A percentile compares a stretch with the other conserved stretches of the same genome.
phyloP scores from a whole-genome alignment of 2,797 vertebrate genomes.

The Hydrophis major region DNA sequence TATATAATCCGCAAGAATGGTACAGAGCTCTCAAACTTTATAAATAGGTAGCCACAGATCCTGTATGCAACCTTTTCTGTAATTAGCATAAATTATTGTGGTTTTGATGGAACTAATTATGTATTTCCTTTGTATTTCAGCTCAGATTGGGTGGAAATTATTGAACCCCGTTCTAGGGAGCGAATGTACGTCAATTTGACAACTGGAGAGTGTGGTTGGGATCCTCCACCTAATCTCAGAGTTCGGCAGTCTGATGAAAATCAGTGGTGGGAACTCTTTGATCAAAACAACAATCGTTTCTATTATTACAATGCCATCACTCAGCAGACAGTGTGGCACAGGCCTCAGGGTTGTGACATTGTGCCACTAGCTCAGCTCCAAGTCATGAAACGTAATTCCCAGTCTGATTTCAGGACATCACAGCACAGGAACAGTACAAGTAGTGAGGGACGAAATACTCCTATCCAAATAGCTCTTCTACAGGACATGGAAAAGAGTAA shows the following conservation, averaged over 20 bases:
- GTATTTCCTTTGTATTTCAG: conserved; percentile 62
- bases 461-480: conserved; percentile 57
- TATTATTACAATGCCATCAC: conserved; percentile 90
- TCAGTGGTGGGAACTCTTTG: conserved; percentile 94
- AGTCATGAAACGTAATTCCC: conserved; percentile 81
- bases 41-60: background rate
- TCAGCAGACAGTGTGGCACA: conserved; percentile 86
- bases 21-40: background rate
- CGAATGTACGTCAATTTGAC: conserved; percentile 89
- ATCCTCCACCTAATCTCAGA: conserved; percentile 76
- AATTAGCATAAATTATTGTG: background rate
- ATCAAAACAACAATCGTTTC: conserved; percentile 85
- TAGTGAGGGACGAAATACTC: conserved; percentile 71
- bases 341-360: conserved; percentile 85
- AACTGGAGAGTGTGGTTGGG: conserved; percentile 88
- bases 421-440: conserved; percentile 61
- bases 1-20: background rate
- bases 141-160: conserved; percentile 91
- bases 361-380: conserved; percentile 89
- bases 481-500: conserved; percentile 66
- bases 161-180: conserved; percentile 87
- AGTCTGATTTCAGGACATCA: conserved; percentile 62
- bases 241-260: conserved; percentile 85
- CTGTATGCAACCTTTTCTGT: background rate
- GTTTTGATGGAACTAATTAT: background rate